These are phyloP conservation scores for Zosterops pallidus DNA, from an alignment of 2,113 vertebrate genomes.

Conservation along the genomic window DNA sequence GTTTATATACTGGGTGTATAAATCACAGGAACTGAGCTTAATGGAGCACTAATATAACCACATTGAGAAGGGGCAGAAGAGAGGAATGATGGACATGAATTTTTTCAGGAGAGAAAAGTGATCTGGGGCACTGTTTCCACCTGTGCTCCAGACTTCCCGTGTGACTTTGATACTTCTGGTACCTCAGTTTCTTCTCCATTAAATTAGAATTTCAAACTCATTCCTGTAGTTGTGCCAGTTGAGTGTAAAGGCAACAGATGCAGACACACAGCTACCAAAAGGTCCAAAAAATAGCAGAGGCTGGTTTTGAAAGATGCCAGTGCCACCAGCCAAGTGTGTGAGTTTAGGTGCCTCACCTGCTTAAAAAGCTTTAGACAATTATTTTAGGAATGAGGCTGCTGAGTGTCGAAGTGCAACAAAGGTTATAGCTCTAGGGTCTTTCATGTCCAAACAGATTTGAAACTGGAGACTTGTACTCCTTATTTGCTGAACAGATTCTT, in stretches of 20 bases:
- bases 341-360: background rate
- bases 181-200: background rate
- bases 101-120: background rate
- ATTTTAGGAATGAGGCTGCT: background rate
- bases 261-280: background rate
- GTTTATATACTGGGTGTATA: background rate
- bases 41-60: slow-evolving; percentile 22
- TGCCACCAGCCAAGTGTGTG: background rate
- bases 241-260: background rate
- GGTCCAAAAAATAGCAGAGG: background rate
- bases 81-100: background rate
- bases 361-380: background rate
- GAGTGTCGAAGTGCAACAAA: background rate
- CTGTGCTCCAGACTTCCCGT: background rate
- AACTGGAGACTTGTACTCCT: background rate
- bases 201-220: background rate
- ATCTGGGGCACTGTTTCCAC: background rate
- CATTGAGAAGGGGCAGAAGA: background rate
- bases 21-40: slow-evolving; percentile 38
- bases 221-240: background rate
- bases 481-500: background rate
- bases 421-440: background rate
- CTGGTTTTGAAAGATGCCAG: background rate
- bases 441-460: background rate
- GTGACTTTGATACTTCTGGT: background rate